Conservation (phyloP, 2,797 vertebrate genomes). For the Acanthiza pusilla region DNA sequence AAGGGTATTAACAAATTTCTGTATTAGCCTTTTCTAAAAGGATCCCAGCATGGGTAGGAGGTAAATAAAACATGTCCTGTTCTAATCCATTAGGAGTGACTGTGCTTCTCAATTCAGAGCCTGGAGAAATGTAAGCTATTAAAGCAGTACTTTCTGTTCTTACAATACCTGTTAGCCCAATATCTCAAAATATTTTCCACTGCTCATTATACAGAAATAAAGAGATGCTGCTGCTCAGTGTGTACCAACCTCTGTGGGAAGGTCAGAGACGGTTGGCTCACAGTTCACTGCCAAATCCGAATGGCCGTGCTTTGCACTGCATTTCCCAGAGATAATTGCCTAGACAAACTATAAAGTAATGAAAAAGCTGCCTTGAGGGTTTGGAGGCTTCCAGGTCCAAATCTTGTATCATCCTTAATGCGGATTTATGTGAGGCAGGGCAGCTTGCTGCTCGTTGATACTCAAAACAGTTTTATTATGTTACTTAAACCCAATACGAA, state of each 20-base stretch:
- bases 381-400: not conserved
- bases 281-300: not conserved
- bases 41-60: not conserved
- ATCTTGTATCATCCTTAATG: not conserved
- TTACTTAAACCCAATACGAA: not conserved
- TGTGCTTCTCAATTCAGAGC: slow-evolving; percentile 3
- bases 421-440: not conserved
- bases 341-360: not conserved
- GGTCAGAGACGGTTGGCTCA: not conserved
- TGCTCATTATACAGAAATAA: not conserved
- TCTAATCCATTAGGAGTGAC: not conserved
- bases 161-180: not conserved
- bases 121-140: not conserved
- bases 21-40: not conserved
- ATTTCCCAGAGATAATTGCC: not conserved
- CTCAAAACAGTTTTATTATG: not conserved
- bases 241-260: not conserved
- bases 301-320: not conserved
- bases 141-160: not conserved
- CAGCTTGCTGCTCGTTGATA: not conserved
- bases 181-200: not conserved
- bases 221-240: not conserved
- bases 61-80: not conserved
- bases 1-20: not conserved
- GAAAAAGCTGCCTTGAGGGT: not conserved